Conservation (phyloP, 1,140 invertebrate genomes). For the Neotoxoptera formosana region DNA sequence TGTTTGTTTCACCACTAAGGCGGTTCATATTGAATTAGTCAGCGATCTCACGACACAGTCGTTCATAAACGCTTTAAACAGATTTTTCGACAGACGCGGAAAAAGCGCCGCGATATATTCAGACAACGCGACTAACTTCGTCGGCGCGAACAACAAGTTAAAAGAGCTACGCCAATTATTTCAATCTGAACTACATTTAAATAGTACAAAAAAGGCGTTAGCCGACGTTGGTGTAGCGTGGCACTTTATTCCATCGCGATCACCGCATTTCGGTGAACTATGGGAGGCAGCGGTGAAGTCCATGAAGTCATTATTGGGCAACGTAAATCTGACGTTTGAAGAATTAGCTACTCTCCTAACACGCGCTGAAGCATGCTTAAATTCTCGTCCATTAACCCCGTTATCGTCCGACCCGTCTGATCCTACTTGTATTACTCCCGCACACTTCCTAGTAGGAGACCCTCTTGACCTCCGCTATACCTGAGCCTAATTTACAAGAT, state of each 20-base stretch:
- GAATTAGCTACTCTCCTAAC: not conserved
- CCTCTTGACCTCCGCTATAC: not conserved
- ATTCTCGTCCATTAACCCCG: not conserved
- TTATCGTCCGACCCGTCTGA: not conserved
- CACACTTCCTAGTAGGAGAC: not conserved
- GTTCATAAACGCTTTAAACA: conserved; percentile 63
- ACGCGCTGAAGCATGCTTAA: not conserved
- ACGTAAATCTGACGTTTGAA: not conserved
- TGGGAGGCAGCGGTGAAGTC: not conserved
- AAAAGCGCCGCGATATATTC: not conserved
- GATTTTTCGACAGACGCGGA: not conserved
- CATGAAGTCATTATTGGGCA: not conserved
- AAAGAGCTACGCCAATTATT: not conserved
- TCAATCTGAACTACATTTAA: not conserved
- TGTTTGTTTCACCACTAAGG: conserved; percentile 64
- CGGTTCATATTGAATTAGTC: conserved; percentile 63
- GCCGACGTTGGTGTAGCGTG: not conserved
- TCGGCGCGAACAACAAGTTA: not conserved
- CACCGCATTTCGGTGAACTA: not conserved
- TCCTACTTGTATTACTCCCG: not conserved
- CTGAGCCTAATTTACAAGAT: not conserved
- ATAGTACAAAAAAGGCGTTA: not conserved
- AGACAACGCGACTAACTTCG: not conserved
- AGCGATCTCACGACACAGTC: conserved; percentile 62
- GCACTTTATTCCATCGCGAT: not conserved